Evolutionary conservation across 2,888 invertebrate genomes (phyloP).

Genomic region (Chloroclystis v-ata): DNA sequence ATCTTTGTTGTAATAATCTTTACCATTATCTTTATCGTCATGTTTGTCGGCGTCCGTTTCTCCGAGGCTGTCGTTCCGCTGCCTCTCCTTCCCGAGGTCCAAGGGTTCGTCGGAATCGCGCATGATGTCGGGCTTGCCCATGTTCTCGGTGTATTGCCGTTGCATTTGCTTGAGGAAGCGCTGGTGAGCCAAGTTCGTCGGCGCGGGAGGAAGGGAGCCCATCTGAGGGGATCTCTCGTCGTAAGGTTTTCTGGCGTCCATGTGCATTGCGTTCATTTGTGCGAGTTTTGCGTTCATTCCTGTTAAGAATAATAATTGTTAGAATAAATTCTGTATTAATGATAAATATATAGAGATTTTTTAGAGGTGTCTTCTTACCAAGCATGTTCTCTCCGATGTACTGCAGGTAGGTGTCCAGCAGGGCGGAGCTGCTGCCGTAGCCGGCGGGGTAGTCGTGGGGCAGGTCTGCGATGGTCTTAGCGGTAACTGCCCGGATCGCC

Average conservation of each 20-base stretch:
- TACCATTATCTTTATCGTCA: conserved; percentile 74
- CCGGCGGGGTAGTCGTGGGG: conserved; percentile 83
- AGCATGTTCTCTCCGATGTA: conserved; percentile 91
- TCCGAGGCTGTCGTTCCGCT: conserved; percentile 57
- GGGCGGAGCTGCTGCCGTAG: conserved; percentile 85
- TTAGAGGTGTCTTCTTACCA: conserved; percentile 57
- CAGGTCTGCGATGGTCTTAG: conserved; percentile 81
- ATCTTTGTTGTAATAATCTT: conserved; percentile 57
- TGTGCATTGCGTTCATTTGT: conserved; percentile 82
- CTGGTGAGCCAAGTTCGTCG: conserved; percentile 75
- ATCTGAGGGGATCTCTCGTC: conserved; percentile 79
- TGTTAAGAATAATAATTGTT: conserved; percentile 41
- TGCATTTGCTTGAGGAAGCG: conserved; percentile 82
- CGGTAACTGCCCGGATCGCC: conserved; percentile 80
- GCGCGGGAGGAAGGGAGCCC: conserved; percentile 75
- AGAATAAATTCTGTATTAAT: neutral
- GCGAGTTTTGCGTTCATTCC: conserved; percentile 89
- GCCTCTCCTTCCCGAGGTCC: conserved; percentile 75
- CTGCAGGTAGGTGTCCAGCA: conserved; percentile 92
- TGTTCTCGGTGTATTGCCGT: conserved; percentile 77
- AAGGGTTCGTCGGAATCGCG: conserved; percentile 74
- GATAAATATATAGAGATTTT: too few relatives aligned
- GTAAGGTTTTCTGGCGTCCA: conserved; percentile 65
- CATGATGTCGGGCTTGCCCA: conserved; percentile 77
- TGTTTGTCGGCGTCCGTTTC: conserved; percentile 69